phyloP scores from a whole-genome alignment of 2,888 invertebrate genomes.

The Hemicrepidius hirtus region DNA sequence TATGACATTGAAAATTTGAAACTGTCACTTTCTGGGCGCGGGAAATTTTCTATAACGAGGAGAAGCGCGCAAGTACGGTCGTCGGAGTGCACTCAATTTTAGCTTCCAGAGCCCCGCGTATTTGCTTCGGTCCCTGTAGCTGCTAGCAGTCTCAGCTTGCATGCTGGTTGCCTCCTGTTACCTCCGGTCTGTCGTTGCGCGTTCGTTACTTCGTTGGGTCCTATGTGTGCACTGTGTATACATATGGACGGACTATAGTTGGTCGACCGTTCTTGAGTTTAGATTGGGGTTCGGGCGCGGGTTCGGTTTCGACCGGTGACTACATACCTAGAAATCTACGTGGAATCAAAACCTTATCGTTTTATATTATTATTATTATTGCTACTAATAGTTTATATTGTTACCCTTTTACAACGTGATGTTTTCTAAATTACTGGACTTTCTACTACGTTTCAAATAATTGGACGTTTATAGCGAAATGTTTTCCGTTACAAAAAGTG shows the following conservation, averaged over 20 bases:
- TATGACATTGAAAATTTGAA: conserved; percentile 20
- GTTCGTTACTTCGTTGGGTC: conserved; percentile 35
- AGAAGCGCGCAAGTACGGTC: conserved; percentile 38
- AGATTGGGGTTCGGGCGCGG: conserved; percentile 33
- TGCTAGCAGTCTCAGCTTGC: conserved; percentile 40
- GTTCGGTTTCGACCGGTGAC: conserved; percentile 30
- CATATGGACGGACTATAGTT: conserved; percentile 18
- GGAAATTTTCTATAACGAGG: not conserved
- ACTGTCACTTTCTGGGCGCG: conserved; percentile 17
- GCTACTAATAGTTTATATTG: conserved; percentile 8
- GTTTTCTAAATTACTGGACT: not conserved
- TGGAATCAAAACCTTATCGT: conserved; percentile 9
- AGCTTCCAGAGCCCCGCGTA: conserved; percentile 49
- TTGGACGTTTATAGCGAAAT: conserved; percentile 7
- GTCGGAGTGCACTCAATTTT: conserved; percentile 33
- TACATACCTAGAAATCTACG: conserved; percentile 27
- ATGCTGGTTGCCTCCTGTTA: conserved; percentile 32
- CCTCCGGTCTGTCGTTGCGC: conserved; percentile 38
- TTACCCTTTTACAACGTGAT: conserved; percentile 1
- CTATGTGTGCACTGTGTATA: conserved; percentile 13
- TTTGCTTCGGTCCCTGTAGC: conserved; percentile 50
- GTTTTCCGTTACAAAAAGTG: conserved; percentile 21
- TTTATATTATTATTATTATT: conserved; percentile 9
- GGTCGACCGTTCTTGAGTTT: conserved; percentile 12
- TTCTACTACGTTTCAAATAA: conserved; percentile 2